A percentile compares a stretch with the other conserved stretches of the same genome.
phyloP scores from a whole-genome alignment of 2,113 vertebrate species.

The Halcyon malimbica region DNA sequence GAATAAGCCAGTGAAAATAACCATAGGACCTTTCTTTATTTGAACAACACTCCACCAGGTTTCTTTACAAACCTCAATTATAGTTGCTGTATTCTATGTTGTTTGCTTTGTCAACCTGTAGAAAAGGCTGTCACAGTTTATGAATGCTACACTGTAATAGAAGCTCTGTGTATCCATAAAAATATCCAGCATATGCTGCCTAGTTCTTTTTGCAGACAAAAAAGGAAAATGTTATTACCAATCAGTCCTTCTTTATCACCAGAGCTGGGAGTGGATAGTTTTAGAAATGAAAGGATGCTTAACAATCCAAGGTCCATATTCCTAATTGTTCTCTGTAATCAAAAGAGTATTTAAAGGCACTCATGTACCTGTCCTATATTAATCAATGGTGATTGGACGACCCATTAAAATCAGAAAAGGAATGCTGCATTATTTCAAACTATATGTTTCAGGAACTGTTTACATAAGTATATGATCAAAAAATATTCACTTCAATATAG shows the following conservation, averaged over 20 bases:
- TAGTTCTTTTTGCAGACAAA: not conserved
- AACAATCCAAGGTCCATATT: not conserved
- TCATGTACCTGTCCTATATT: not conserved
- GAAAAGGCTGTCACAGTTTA: not conserved
- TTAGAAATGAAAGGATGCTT: not conserved
- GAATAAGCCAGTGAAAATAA: not conserved
- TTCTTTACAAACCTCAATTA: not conserved
- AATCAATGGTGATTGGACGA: not conserved
- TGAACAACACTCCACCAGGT: not conserved
- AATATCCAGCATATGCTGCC: not conserved
- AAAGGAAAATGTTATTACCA: not conserved
- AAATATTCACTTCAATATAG: not conserved
- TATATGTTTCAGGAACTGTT: not conserved
- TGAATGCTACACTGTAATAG: not conserved
- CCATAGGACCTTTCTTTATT: not conserved
- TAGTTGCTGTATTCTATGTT: not conserved
- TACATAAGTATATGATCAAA: not conserved
- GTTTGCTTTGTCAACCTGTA: slow-evolving; percentile 31
- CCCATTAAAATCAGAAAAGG: not conserved
- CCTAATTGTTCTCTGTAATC: not conserved
- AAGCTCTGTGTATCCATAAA: not conserved
- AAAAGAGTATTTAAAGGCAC: not conserved
- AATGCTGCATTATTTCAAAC: not conserved
- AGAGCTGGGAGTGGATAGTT: not conserved
- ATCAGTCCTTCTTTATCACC: not conserved